These are phyloP conservation scores for Hydractinia echinata DNA, from an alignment of 30 jellyfish, hydroid and myxozoan genomes.

Conservation along the genomic window DNA sequence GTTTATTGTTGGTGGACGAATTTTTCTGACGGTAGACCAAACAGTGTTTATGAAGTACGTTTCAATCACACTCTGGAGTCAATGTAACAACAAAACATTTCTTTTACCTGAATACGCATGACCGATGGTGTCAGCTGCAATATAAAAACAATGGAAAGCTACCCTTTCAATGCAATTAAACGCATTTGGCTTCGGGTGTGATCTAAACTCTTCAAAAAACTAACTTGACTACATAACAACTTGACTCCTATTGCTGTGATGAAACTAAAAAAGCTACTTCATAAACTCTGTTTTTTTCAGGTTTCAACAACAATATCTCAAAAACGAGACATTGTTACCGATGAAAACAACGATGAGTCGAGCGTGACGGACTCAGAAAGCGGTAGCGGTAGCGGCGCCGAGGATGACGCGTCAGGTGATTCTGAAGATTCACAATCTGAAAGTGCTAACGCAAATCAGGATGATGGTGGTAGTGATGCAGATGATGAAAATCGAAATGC, in stretches of 20 bases:
- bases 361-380: background rate
- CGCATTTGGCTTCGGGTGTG: conserved; percentile 15
- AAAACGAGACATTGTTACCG: conserved; percentile 28
- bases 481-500: background rate
- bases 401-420: background rate
- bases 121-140: no score
- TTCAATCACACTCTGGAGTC: conserved; percentile 26
- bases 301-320: background rate
- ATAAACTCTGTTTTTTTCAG: conserved; percentile 36
- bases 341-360: conserved; percentile 12
- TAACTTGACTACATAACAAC: background rate
- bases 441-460: background rate
- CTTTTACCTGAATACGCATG: background rate
- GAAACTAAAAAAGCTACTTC: conserved; percentile 16
- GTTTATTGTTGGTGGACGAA: no score
- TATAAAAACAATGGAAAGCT: background rate
- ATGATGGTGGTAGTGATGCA: background rate
- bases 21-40: background rate
- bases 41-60: conserved; percentile 37
- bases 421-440: conserved; percentile 25
- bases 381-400: conserved; percentile 22
- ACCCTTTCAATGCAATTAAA: background rate
- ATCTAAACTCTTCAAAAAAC: conserved; percentile 23
- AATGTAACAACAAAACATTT: background rate
- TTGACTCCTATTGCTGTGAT: conserved; percentile 24